Base-by-base conservation (phyloP, 2,113 vertebrate genomes). In the Tetraodon nigroviridis region DNA sequence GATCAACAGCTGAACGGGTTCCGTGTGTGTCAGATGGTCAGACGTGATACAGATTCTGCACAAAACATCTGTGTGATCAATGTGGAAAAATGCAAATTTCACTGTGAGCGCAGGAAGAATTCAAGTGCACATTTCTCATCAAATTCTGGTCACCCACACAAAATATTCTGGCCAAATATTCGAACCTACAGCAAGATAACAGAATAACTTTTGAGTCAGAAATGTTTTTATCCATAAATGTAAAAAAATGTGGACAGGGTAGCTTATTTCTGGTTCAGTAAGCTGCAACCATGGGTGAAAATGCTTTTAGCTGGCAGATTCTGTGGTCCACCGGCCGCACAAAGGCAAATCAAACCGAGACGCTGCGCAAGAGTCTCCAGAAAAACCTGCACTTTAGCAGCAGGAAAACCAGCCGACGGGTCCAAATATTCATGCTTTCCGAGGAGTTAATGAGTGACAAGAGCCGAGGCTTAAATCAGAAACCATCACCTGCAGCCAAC, bases 391-490 rank as follows among this genome's bases (percentile, higher is more conserved):
- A 41, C 80, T 76, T 69, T 73, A 55, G 74, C 70, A 17, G 61
- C 65, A 64, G 63, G 55, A 27, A 51, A 62, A 57, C 15, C 22
- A 66, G 10, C 21, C 17, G 10, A 13, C 1, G 2, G 29, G 79
- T 59, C 71, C 19, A 57, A 52, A 56, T 71, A 73, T 77, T 64
- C 47, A 21, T 32, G 51, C 22, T 66, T 73, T 52, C 64, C 61
- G 54, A 7, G 6, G 22, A 48, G 73, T 85, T 81, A 85, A 85
- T 83, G 51, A 80, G 64, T 81, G 45, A 85, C 82, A 29, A n/a
- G 20, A 61, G 47, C 41, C n/a, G 3, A 7, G 17, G 47, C 46
- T 37, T 17, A 37, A 51, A 17, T 19, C 65, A 73, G 14, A 61
- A 79, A 69, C 16, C 61, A 58, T 60, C 42, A 56, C 83, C 75